These are phyloP conservation scores for Myiotriccus ornatus DNA, from an alignment of 2,797 vertebrate species.

Conservation along the genomic window DNA sequence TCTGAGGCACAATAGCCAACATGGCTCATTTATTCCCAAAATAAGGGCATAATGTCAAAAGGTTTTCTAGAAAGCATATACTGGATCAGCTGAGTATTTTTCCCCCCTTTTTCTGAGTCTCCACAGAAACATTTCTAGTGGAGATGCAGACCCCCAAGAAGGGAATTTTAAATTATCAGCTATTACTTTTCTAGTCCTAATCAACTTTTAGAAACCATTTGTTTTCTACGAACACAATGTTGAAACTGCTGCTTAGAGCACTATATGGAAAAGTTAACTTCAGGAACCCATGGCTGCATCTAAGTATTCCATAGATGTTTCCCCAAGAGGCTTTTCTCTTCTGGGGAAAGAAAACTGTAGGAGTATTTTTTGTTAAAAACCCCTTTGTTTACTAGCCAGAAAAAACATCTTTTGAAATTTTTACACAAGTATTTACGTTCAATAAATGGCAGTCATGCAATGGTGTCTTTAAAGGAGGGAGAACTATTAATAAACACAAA, in stretches of 20 bases:
- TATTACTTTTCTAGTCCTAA: not conserved
- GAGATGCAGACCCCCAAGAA: not conserved
- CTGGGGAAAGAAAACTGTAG: not conserved
- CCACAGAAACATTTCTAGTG: not conserved
- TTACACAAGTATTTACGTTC: not conserved
- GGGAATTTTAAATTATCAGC: not conserved
- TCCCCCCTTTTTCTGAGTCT: not conserved
- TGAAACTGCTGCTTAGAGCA: not conserved
- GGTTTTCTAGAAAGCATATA: not conserved
- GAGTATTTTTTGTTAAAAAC: not conserved
- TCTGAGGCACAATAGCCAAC: not conserved
- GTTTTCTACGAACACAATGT: not conserved
- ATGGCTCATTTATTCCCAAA: not conserved
- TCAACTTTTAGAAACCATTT: slow-evolving; percentile 13
- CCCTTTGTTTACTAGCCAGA: not conserved
- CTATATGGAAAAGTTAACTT: not conserved
- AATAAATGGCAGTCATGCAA: not conserved
- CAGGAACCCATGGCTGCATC: not conserved
- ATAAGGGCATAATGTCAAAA: not conserved
- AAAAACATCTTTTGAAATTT: not conserved
- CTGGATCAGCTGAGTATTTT: not conserved
- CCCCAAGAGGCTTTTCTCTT: not conserved
- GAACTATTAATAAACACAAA: not conserved
- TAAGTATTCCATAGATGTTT: not conserved
- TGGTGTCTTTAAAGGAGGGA: not conserved